Conservation (phyloP, 2,113 vertebrate species). For the Chionodraco myersi region DNA sequence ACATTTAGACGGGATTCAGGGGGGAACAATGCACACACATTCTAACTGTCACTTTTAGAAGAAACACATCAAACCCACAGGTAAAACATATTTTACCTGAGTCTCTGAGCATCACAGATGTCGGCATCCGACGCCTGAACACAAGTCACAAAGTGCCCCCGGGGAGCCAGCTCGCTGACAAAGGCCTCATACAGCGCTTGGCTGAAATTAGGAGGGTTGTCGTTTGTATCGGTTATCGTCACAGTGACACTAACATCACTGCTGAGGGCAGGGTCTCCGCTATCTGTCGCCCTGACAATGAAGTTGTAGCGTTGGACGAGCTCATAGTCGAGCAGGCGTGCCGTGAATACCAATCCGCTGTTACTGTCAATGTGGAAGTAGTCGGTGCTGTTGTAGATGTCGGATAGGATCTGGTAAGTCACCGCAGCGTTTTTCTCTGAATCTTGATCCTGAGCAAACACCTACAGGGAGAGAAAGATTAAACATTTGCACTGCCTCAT, state of each 20-base stretch:
- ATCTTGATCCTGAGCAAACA: constrained; percentile 91
- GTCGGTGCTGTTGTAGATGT: constrained; percentile 92
- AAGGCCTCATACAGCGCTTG: constrained; percentile 93
- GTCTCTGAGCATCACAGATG: constrained; percentile 89
- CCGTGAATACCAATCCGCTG: constrained; percentile 91
- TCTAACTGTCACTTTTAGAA: background rate
- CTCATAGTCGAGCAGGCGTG: constrained; percentile 92
- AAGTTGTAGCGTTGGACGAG: constrained; percentile 88
- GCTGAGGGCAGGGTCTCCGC: constrained; percentile 90
- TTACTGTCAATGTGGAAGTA: constrained; percentile 93
- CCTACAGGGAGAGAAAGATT: constrained; percentile 62
- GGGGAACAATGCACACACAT: background rate
- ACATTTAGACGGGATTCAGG: background rate
- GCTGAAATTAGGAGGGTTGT: constrained; percentile 94
- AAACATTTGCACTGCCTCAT: constrained; percentile 24
- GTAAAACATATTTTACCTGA: constrained; percentile 77
- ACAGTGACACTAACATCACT: constrained; percentile 91
- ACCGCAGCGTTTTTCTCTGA: constrained; percentile 89
- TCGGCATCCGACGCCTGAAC: constrained; percentile 96
- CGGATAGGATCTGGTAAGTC: constrained; percentile 94
- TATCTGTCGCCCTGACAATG: constrained; percentile 90
- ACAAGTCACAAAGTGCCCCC: constrained; percentile 96
- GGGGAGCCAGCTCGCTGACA: constrained; percentile 93
- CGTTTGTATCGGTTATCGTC: constrained; percentile 91
- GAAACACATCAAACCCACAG: background rate